phyloP scores from a whole-genome alignment of 2,888 invertebrate genomes.

The Plagodis pulveraria region DNA sequence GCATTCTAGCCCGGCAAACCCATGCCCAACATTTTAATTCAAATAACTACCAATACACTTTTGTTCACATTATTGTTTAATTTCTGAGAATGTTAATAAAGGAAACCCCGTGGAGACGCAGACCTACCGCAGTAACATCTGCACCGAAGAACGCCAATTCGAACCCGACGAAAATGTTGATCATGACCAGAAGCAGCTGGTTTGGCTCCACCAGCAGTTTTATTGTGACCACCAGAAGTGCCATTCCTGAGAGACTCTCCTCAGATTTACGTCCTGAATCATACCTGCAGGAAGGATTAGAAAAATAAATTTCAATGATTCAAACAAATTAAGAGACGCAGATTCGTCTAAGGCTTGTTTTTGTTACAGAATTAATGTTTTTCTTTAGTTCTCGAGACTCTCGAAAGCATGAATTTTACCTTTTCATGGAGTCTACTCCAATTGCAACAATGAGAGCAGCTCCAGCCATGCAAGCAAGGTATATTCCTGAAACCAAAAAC shows the following conservation, averaged over 20 bases:
- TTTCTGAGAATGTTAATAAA: neutral
- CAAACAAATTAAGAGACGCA: no score
- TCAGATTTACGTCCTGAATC: slow-evolving; percentile 67
- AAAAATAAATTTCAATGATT: neutral
- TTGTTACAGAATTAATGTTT: no score
- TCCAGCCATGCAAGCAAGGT: slow-evolving; percentile 85
- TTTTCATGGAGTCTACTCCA: slow-evolving; percentile 86
- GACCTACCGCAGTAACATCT: slow-evolving; percentile 78
- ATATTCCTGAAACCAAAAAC: slow-evolving; percentile 72
- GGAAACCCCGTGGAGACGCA: neutral
- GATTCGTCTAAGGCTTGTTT: no score
- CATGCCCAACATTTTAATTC: no score
- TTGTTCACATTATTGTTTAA: no score
- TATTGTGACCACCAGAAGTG: slow-evolving; percentile 82
- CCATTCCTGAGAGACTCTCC: slow-evolving; percentile 64
- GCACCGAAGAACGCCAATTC: slow-evolving; percentile 89
- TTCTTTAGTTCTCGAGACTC: no score
- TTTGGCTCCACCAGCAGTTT: slow-evolving; percentile 84
- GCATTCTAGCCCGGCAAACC: no score
- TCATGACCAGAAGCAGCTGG: slow-evolving; percentile 86
- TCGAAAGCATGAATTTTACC: slow-evolving; percentile 56
- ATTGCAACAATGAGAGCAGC: slow-evolving; percentile 85
- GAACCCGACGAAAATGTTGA: slow-evolving; percentile 88
- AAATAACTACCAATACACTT: no score
- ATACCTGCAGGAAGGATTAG: slow-evolving; percentile 61